These are phyloP conservation scores for Drosophila tripunctata DNA, from an alignment of 2,888 invertebrate species.

Conservation along the genomic window DNA sequence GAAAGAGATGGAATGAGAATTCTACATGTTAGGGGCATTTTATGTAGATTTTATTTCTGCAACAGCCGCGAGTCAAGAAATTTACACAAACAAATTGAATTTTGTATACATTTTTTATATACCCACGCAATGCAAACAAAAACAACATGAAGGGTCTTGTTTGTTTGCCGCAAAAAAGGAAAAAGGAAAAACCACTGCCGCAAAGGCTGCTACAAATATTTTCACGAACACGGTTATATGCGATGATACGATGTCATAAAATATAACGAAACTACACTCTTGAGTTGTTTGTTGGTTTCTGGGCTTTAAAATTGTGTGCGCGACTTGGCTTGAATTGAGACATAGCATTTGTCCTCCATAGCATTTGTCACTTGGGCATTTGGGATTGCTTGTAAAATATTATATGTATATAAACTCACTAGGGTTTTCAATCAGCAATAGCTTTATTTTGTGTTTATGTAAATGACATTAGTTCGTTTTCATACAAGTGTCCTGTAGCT, in stretches of 20 bases:
- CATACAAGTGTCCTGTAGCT: too few relatives aligned
- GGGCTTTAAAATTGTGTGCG: too few relatives aligned
- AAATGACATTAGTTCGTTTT: too few relatives aligned
- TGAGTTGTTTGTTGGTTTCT: background rate
- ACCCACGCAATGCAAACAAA: slow-evolving; percentile 43
- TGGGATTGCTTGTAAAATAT: too few relatives aligned
- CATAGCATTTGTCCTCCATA: background rate
- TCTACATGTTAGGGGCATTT: slow-evolving; percentile 40
- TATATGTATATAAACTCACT: background rate
- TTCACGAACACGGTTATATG: background rate
- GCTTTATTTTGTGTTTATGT: too few relatives aligned
- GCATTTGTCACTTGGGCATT: slow-evolving; percentile 1
- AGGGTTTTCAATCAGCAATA: background rate
- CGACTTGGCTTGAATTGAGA: slow-evolving; percentile 3
- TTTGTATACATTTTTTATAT: slow-evolving; percentile 73
- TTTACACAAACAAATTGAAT: slow-evolving; percentile 73
- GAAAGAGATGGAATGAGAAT: background rate
- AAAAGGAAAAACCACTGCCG: too few relatives aligned
- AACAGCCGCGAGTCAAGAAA: slow-evolving; percentile 73
- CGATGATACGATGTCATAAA: slow-evolving; percentile 4
- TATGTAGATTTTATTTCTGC: slow-evolving; percentile 77
- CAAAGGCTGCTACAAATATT: slow-evolving; percentile 45
- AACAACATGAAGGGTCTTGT: slow-evolving; percentile 62
- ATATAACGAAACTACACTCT: background rate
- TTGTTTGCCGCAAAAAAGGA: slow-evolving; percentile 49